Conservation (phyloP, 2,113 vertebrate genomes). For the Gymnarchus niloticus region DNA sequence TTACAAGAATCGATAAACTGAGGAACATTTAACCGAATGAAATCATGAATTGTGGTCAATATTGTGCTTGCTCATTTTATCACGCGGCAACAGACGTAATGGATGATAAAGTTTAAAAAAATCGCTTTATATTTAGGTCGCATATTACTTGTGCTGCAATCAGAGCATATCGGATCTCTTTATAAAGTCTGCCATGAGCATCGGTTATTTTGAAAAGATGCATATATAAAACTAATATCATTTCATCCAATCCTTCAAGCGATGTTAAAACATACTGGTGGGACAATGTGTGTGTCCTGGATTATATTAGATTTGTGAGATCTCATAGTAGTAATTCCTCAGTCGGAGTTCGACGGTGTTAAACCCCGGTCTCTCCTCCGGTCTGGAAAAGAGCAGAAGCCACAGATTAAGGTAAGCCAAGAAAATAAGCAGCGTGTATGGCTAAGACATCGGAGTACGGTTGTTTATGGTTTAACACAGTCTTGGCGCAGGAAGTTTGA, state of each 20-base stretch:
- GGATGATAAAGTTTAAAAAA: background rate
- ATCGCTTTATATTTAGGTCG: background rate
- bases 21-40: background rate
- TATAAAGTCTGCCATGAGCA: background rate
- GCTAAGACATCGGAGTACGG: too few relatives aligned
- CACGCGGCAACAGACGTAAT: background rate
- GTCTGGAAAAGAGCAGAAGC: conserved; percentile 54
- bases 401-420: background rate
- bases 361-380: conserved; percentile 75
- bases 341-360: conserved; percentile 71
- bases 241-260: background rate
- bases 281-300: background rate
- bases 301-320: conserved; percentile 60
- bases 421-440: background rate
- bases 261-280: background rate
- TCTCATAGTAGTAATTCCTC: conserved; percentile 88
- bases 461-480: too few relatives aligned
- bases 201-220: background rate
- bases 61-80: background rate
- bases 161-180: background rate
- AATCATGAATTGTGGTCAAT: background rate
- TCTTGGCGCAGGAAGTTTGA: too few relatives aligned
- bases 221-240: background rate
- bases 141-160: background rate
- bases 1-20: background rate